These are phyloP conservation scores for Trachurus trachurus DNA, from an alignment of 2,797 vertebrate species.

Conservation along the genomic window DNA sequence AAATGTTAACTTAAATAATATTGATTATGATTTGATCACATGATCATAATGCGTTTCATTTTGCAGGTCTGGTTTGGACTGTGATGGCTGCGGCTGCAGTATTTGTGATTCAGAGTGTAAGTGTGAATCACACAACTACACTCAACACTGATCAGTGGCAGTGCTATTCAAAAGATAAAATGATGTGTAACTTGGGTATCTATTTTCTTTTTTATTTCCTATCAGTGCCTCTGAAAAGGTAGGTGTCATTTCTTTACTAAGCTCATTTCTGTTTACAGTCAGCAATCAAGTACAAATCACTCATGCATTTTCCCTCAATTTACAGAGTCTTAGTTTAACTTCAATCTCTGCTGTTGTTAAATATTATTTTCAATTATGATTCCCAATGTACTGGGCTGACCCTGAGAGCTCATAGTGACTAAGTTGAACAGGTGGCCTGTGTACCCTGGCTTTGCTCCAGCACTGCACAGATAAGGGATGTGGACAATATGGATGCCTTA, in stretches of 20 bases:
- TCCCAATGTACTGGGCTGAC: not conserved
- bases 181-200: not conserved
- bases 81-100: rapidly evolving
- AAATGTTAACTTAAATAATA: not conserved
- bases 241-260: not conserved
- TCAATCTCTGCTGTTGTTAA: not conserved
- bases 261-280: not conserved
- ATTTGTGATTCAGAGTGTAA: not conserved
- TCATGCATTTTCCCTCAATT: not conserved
- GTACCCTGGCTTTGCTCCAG: too few relatives aligned
- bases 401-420: too few relatives aligned
- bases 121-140: constrained; percentile 1
- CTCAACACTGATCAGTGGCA: not conserved
- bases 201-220: not conserved
- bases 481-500: too few relatives aligned
- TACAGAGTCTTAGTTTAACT: not conserved
- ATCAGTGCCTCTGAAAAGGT: too few relatives aligned
- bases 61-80: constrained; percentile 4
- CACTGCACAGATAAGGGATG: too few relatives aligned
- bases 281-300: not conserved
- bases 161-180: not conserved
- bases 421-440: too few relatives aligned
- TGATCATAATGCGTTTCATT: not conserved
- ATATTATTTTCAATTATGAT: not conserved
- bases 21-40: not conserved